Base-by-base conservation (phyloP, 2,797 vertebrate species). In the Enteromius argenteus region DNA sequence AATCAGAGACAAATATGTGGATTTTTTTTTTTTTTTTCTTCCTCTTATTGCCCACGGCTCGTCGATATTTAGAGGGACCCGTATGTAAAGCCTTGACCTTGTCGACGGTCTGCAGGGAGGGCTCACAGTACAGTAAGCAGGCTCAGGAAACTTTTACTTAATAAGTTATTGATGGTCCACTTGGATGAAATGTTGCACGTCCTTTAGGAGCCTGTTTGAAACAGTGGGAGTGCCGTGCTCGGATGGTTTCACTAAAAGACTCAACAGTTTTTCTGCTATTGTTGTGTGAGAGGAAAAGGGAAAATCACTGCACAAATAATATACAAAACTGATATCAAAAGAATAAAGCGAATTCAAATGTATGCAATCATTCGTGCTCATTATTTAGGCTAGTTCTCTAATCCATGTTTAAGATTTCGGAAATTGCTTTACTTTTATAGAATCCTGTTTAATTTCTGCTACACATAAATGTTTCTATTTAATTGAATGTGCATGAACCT, bases 1-100 rank as follows among this genome's bases (percentile, higher is more conserved):
- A 86, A 80, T 85, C 80, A 85, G 84, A 60, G 44, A 81, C 19
- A 46, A 86, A 82, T 64, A 72, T 83, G 80, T 27, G 76, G 66
- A 60, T n/a, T n/a, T n/a, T n/a, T n/a, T 35, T 23, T 37, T 74
- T 73, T 44, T 42, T 49, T 8, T 21, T 58, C 46, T 64, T 8
- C 39, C 53, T 46, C 79, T 69, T 13, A 53, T 23, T 83, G 80
- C 27, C 73, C 51, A 72, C 76, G 75, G 17, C 78, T 81, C 68
- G 35, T 64, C 71, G 32, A 72, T 80, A 78, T 67, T 46, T n/a
- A 67, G 27, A 56, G 27, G 51, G 60, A 60, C 51, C 68, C 71
- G 27, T 15, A 51, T 56, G 64, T 79, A 72, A 79, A 81, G 58
- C 49, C 60, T 32, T 74, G 82, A 86, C 68, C 79, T 75, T 75